These are phyloP conservation scores for Apodemus agrarius DNA, from an alignment of 2,797 vertebrate genomes.

Conservation along the genomic window DNA sequence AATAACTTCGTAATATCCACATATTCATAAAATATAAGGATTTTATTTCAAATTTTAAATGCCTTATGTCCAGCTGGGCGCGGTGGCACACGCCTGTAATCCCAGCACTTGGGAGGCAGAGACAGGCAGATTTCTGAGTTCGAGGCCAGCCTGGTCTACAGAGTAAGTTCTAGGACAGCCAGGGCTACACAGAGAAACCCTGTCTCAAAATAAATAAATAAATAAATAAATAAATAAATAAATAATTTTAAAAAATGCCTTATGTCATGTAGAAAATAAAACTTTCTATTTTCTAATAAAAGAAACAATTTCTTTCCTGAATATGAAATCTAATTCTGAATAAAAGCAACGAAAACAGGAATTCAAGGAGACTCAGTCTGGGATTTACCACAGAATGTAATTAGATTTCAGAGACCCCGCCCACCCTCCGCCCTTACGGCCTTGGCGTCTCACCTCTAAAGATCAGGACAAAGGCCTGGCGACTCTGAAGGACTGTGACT, in stretches of 20 bases:
- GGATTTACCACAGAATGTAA: background rate
- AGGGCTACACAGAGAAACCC: no score
- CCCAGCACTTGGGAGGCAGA: no score
- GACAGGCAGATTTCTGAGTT: no score
- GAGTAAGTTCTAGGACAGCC: no score
- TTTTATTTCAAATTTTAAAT: constrained; percentile 40
- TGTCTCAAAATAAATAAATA: no score
- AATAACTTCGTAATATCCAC: background rate
- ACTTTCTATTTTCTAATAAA: constrained; percentile 31
- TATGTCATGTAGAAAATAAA: constrained; percentile 39
- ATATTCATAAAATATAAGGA: background rate
- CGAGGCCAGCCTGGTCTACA: no score
- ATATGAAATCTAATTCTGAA: background rate
- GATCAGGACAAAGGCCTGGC: background rate
- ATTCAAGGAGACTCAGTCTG: background rate
- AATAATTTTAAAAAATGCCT: no score
- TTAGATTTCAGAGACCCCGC: background rate
- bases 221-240: no score
- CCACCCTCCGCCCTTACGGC: background rate
- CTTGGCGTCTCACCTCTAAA: background rate
- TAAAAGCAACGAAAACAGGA: background rate
- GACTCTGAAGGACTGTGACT: background rate
- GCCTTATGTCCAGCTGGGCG: constrained; percentile 1
- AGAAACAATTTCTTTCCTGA: background rate
- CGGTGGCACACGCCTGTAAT: no score